These are phyloP conservation scores for Coleophora deauratella DNA, from an alignment of 2,888 invertebrate species.

Conservation along the genomic window DNA sequence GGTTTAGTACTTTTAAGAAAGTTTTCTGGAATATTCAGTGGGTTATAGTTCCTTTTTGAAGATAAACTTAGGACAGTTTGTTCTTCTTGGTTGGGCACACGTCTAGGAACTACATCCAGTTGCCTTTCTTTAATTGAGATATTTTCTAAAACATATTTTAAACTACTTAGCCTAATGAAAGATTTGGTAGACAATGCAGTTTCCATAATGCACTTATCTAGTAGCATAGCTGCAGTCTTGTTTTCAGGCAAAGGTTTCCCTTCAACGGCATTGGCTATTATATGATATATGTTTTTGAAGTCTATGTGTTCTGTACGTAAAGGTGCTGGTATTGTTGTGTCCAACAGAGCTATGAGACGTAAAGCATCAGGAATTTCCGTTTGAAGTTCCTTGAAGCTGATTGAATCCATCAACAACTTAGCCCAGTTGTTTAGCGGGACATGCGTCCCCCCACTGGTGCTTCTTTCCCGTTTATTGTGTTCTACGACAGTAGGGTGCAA, in stretches of 20 bases:
- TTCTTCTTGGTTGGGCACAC: constrained; percentile 32
- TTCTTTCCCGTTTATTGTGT: constrained; percentile 15
- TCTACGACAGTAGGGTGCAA: constrained; percentile 14
- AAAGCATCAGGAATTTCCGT: constrained; percentile 47
- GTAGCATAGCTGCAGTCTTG: constrained; percentile 21
- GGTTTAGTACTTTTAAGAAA: too few relatives aligned
- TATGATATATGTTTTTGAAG: constrained; percentile 44
- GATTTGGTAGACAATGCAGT: constrained; percentile 44
- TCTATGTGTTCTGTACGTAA: constrained; percentile 35
- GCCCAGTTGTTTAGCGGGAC: constrained; percentile 48
- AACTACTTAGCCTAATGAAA: constrained; percentile 30
- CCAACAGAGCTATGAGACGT: constrained; percentile 52
- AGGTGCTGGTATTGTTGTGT: constrained; percentile 38
- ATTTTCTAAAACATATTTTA: constrained; percentile 27
- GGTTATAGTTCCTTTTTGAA: constrained; percentile 43
- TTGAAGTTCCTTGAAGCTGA: constrained; percentile 34
- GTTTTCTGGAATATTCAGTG: constrained; percentile 23
- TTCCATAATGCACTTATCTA: constrained; percentile 49
- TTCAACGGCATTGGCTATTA: constrained; percentile 53
- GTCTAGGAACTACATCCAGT: constrained; percentile 26
- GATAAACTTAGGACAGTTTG: constrained; percentile 32
- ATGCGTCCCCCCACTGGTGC: constrained; percentile 16
- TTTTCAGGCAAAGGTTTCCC: constrained; percentile 43
- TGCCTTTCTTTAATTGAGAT: constrained; percentile 30
- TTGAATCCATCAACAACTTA: constrained; percentile 35